Evolutionary conservation across 2,113 vertebrate genomes (phyloP).

Genomic region (Archilochus colubris): DNA sequence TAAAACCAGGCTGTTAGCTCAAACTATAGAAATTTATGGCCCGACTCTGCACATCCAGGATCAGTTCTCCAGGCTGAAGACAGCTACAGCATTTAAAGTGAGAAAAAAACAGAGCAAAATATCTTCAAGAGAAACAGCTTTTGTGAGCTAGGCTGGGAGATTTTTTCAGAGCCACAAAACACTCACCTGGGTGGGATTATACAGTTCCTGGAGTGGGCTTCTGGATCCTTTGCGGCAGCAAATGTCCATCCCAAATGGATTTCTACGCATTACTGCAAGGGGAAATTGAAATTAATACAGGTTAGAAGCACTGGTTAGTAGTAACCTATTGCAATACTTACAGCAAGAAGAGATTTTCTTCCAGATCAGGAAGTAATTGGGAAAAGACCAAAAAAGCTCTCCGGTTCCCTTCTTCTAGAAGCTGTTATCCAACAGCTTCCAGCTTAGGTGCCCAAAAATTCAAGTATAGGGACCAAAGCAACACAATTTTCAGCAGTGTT

Average conservation of each 20-base stretch:
- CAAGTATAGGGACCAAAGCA: neutral
- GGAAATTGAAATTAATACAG: conserved; percentile 63
- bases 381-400: neutral
- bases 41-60: neutral
- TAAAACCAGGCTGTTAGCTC: neutral
- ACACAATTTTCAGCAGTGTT: neutral
- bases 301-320: neutral
- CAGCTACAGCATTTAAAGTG: neutral
- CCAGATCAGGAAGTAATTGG: neutral
- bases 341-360: neutral
- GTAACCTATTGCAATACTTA: neutral
- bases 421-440: neutral
- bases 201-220: conserved; percentile 93
- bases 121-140: neutral
- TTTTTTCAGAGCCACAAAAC: neutral
- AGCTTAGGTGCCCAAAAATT: neutral
- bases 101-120: neutral
- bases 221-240: conserved; percentile 94
- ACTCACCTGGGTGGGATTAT: conserved; percentile 94
- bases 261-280: conserved; percentile 91
- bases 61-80: neutral
- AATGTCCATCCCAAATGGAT: conserved; percentile 89
- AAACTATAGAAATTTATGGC: neutral
- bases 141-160: neutral
- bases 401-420: neutral